phyloP scores from a whole-genome alignment of 2,113 vertebrate genomes.

The Beaufortia kweichowensis region DNA sequence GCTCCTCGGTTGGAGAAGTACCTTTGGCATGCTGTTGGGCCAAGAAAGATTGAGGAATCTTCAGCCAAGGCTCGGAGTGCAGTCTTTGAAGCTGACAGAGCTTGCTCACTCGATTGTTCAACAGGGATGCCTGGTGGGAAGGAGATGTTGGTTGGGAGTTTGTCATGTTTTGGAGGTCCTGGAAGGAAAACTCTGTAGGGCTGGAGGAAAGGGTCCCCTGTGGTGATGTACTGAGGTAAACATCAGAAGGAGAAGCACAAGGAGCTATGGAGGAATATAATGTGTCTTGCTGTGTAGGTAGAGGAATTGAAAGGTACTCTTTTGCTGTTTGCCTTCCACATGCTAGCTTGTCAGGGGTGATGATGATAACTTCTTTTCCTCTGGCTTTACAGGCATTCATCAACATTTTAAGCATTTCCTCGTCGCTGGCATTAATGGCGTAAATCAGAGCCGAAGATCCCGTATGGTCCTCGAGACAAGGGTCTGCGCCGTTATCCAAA shows the following conservation, averaged over 20 bases:
- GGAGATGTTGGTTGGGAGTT: conserved; percentile 72
- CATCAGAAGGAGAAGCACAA: conserved; percentile 78
- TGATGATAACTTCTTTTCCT: conserved; percentile 94
- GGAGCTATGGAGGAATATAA: conserved; percentile 50
- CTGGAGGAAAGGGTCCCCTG: conserved; percentile 59
- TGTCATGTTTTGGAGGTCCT: conserved; percentile 58
- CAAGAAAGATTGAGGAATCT: conserved; percentile 69
- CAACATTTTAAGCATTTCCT: conserved; percentile 80
- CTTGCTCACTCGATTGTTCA: conserved; percentile 35
- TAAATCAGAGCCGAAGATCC: conserved; percentile 83
- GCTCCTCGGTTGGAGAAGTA: conserved; percentile 69
- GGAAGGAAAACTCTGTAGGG: conserved; percentile 68
- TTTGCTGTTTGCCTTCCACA: conserved; percentile 74
- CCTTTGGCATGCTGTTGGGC: conserved; percentile 68
- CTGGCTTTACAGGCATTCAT: conserved; percentile 83
- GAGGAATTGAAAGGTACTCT: conserved; percentile 81
- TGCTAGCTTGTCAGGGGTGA: conserved; percentile 77
- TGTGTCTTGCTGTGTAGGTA: conserved; percentile 49
- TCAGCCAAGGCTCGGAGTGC: conserved; percentile 83
- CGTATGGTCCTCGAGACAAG: conserved; percentile 84
- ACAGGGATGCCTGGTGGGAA: conserved; percentile 54
- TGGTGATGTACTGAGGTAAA: conserved; percentile 74
- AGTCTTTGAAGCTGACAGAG: conserved; percentile 72
- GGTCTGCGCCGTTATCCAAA: conserved; percentile 79
- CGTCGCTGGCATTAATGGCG: conserved; percentile 81